Percentiles rank a stretch among this genome's conserved stretches.
Conservation (phyloP, 2,113 vertebrate species). For the Acrocephalus kingi region DNA sequence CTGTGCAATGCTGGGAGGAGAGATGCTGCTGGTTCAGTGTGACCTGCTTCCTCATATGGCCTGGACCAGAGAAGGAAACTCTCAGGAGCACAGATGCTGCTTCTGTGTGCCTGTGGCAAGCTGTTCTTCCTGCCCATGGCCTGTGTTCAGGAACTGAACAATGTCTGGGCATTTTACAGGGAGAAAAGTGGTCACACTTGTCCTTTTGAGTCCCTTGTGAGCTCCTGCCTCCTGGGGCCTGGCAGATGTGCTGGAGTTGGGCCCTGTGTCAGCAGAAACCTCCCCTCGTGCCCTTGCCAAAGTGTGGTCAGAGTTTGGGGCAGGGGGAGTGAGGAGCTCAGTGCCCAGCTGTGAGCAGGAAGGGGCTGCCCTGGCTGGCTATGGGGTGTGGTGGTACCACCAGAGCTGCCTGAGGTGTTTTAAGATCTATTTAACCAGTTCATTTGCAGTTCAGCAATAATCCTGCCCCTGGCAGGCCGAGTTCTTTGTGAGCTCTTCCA, state of each 20-base stretch:
- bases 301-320: background rate
- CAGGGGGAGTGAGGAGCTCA: background rate
- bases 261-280: background rate
- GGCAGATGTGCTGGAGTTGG: background rate
- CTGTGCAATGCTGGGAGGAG: background rate
- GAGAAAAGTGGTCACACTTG: background rate
- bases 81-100: background rate
- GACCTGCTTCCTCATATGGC: background rate
- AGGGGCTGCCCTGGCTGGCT: background rate
- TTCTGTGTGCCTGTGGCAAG: background rate
- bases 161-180: background rate
- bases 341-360: background rate
- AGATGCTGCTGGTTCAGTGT: background rate
- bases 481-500: background rate
- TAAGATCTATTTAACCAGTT: background rate
- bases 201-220: background rate
- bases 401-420: background rate
- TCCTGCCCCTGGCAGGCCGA: background rate
- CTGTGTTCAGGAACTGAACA: background rate
- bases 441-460: background rate
- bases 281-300: background rate
- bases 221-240: background rate
- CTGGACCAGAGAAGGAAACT: background rate
- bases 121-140: background rate
- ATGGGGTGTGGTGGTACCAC: background rate